phyloP scores from a whole-genome alignment of 2,888 invertebrate species.

The Chrysotoxum bicinctum region DNA sequence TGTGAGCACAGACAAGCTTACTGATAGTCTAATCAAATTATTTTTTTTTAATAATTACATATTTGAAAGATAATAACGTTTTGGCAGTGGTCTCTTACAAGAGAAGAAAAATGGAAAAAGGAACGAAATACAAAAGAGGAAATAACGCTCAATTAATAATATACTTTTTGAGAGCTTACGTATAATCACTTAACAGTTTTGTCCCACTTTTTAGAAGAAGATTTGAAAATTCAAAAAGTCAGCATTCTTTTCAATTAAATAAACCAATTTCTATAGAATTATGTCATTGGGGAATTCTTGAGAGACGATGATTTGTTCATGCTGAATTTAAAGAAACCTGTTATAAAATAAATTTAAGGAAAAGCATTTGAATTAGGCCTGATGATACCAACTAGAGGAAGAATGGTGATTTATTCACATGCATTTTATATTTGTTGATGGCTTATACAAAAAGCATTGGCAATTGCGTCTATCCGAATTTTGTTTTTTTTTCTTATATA shows the following conservation, averaged over 20 bases:
- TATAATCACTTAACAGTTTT: conserved; percentile 1
- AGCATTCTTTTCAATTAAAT: conserved; percentile 9
- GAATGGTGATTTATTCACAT: no score
- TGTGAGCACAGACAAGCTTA: not conserved
- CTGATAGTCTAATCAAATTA: conserved; percentile 38
- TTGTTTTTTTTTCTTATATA: no score
- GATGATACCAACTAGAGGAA: no score
- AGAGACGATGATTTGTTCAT: not conserved
- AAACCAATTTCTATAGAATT: not conserved
- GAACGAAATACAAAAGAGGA: not conserved
- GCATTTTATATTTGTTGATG: no score
- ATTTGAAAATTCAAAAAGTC: not conserved
- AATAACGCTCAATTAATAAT: conserved; percentile 22
- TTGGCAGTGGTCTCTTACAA: not conserved
- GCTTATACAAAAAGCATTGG: no score
- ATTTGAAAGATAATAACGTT: conserved; percentile 39
- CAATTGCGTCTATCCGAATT: no score
- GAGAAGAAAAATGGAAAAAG: not conserved
- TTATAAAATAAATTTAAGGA: no score
- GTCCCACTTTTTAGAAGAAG: not conserved
- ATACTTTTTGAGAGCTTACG: conserved; percentile 18
- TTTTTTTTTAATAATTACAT: conserved; percentile 16
- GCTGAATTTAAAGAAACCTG: no score
- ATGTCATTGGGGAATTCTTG: not conserved
- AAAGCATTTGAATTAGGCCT: no score